Evolutionary conservation across 2,888 invertebrate species (phyloP).

Genomic region (Cryptus viduatorius): DNA sequence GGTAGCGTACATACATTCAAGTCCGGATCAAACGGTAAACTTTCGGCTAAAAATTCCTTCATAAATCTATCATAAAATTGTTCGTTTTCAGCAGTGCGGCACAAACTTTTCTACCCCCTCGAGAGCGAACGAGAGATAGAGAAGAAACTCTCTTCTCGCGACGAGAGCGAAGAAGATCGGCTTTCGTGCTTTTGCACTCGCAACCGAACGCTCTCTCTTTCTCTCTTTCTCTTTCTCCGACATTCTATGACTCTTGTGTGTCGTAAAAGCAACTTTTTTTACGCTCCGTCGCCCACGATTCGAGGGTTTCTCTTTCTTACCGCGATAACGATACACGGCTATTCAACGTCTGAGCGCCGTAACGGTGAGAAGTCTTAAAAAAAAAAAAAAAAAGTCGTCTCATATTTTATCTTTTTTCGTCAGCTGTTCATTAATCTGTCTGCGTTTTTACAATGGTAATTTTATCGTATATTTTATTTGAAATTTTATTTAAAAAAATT

Average conservation of each 20-base stretch:
- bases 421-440: background rate
- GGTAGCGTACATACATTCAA: slow-evolving; percentile 34
- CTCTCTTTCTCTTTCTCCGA: background rate
- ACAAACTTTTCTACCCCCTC: slow-evolving; percentile 62
- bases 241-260: slow-evolving; percentile 52
- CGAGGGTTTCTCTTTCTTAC: slow-evolving; percentile 43
- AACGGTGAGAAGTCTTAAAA: slow-evolving; percentile 9
- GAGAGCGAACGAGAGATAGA: slow-evolving; percentile 7
- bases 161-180: slow-evolving; percentile 37
- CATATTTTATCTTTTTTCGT: background rate
- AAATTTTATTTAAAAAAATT: too few species aligned
- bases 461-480: background rate
- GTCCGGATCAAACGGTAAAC: slow-evolving; percentile 68
- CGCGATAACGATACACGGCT: slow-evolving; percentile 27
- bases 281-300: slow-evolving; percentile 62
- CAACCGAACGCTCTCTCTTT: background rate
- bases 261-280: slow-evolving; percentile 65
- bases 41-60: slow-evolving; percentile 68
- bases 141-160: slow-evolving; percentile 12
- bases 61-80: slow-evolving; percentile 72
- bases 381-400: background rate
- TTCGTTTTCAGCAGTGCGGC: slow-evolving; percentile 66
- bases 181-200: slow-evolving; percentile 24
- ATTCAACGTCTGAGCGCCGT: slow-evolving; percentile 2
- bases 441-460: background rate